Evolutionary conservation across 2,797 vertebrate genomes (phyloP), one percentile per base, ranked within the genome.

Genomic region (Malacoraja senta): DNA sequence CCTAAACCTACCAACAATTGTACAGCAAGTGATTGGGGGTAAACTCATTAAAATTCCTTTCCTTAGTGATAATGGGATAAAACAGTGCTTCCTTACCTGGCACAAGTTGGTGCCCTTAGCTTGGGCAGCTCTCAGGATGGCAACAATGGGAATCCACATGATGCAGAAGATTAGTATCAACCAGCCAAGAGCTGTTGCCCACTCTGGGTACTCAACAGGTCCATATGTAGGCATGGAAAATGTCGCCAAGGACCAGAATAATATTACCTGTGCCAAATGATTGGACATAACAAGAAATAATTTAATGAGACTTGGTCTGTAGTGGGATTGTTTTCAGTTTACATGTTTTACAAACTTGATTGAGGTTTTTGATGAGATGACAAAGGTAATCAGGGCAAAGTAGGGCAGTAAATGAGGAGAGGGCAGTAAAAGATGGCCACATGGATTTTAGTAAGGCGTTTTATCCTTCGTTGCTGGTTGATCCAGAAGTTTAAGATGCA

Each of bases 131-230:
- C 97, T 98, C 94, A 97, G 90, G 32, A 97, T 0, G 76, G 98
- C 98, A 0, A 97, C 1, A 21, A 97, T 38, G 29, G 98, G 98
- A 94, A 99, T 98, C 98, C 98, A 98, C 74, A 98, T 94, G 68
- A 99, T 96, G 0, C 97, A 96, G 94, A 98, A 99, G 9, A 95
- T 94, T 35, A 97, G 96, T 95, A 99, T 97, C 94, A 97, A 98
- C 98, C 98, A 99, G 86, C 98, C 98, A 91, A 99, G 81, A 86
- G 95, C 95, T 1, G 96, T 94, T 29, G 96, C 97, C 99, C 99
- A 99, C 0, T 1, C 0, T 2, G 98, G 98, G 93, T 97, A 99
- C n/a, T 21, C 0, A 15, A 97, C 95, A 0, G 92, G 32, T 12
- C 95, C 98, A 15, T 98, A 98, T 9, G 29, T 93, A 0, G 98